A percentile compares a stretch with the other conserved stretches of the same genome.
Conservation (phyloP, 2,797 vertebrate genomes). For the Trachurus trachurus region DNA sequence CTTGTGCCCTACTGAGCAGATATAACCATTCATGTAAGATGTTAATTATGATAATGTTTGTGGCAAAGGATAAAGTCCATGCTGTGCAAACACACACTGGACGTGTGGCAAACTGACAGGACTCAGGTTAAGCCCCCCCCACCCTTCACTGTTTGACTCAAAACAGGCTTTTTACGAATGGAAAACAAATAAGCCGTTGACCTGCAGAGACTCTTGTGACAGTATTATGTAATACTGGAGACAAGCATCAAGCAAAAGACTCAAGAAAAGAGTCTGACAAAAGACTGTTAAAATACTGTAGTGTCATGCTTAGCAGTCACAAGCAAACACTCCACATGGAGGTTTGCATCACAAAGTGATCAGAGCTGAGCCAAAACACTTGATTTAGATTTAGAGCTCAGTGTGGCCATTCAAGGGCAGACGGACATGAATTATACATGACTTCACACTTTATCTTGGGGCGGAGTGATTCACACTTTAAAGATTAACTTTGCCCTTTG, state of each 20-base stretch:
- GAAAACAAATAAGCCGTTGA: not conserved
- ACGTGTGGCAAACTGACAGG: not conserved
- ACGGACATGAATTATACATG: constrained; percentile 41
- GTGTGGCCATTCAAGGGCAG: not conserved
- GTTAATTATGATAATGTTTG: constrained; percentile 37
- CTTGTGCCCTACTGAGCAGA: constrained; percentile 38
- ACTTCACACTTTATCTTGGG: constrained; percentile 14
- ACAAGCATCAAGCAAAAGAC: constrained; percentile 6
- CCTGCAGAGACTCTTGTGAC: not conserved
- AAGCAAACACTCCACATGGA: constrained; percentile 14
- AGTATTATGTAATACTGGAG: not conserved
- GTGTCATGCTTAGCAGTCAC: constrained; percentile 44
- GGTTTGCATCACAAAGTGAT: constrained; percentile 51
- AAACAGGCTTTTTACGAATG: constrained; percentile 3
- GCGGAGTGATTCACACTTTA: not conserved
- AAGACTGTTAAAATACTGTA: constrained; percentile 17
- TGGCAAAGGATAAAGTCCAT: constrained; percentile 61
- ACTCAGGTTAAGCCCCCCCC: not conserved
- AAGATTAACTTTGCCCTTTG: constrained; percentile 26
- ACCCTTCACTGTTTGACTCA: not conserved
- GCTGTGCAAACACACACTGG: constrained; percentile 33
- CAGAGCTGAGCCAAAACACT: constrained; percentile 21
- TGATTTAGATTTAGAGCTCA: not conserved
- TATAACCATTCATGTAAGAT: not conserved
- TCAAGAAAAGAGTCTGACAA: not conserved